Conservation (phyloP, 2,888 invertebrate genomes). For the Ochropleura leucogaster region DNA sequence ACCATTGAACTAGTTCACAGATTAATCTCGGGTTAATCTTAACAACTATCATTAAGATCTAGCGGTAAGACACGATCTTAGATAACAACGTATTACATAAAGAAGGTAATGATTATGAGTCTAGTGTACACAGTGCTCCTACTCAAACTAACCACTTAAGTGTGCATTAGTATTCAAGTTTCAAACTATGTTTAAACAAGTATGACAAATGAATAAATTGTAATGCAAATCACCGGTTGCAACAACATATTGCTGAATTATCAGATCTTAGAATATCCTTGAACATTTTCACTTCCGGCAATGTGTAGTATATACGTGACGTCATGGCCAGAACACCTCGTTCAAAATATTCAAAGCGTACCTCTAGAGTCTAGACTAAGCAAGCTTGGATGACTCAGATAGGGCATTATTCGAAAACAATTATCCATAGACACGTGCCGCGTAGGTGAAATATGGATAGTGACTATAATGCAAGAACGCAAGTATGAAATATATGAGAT, state of each 20-base stretch:
- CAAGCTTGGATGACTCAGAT: constrained; percentile 44
- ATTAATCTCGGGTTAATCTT: constrained; percentile 82
- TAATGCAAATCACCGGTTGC: constrained; percentile 19
- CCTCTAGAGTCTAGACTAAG: constrained; percentile 37
- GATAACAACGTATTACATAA: constrained; percentile 69
- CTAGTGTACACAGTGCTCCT: constrained; percentile 24
- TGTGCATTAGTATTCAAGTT: constrained; percentile 32
- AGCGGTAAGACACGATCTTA: constrained; percentile 76
- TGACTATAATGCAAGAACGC: not conserved
- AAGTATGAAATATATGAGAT: not conserved
- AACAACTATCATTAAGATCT: constrained; percentile 82
- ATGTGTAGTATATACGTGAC: constrained; percentile 36
- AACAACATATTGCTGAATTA: constrained; percentile 36
- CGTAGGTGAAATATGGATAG: constrained; percentile 7
- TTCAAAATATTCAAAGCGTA: constrained; percentile 21
- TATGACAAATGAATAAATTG: constrained; percentile 33
- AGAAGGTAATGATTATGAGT: constrained; percentile 31
- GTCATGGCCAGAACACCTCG: constrained; percentile 14
- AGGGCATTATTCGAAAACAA: constrained; percentile 35
- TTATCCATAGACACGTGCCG: constrained; percentile 18
- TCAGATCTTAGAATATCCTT: constrained; percentile 41
- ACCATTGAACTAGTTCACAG: constrained; percentile 86
- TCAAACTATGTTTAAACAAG: constrained; percentile 29
- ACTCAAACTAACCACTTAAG: not conserved
- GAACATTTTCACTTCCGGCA: constrained; percentile 31